A percentile compares a stretch with the other conserved stretches of the same genome.
These are phyloP conservation scores for Daubentonia madagascariensis DNA, from an alignment of 2,113 vertebrate genomes.

Conservation along the genomic window DNA sequence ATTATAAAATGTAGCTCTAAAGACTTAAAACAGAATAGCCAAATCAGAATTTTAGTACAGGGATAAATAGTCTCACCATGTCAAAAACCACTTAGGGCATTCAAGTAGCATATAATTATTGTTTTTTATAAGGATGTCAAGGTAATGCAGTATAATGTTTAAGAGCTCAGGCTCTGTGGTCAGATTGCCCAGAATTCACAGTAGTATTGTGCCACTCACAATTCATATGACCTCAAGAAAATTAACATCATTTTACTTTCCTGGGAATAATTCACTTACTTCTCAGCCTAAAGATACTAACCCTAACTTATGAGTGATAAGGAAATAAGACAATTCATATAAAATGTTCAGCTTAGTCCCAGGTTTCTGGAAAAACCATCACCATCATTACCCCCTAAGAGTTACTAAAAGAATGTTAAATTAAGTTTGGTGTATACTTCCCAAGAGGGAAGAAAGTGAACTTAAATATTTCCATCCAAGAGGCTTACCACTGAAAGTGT, in stretches of 20 bases:
- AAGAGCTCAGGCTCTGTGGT: background rate
- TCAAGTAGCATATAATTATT: background rate
- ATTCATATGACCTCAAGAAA: background rate
- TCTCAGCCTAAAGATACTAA: background rate
- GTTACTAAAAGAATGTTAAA: conserved; percentile 5
- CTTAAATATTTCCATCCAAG: conserved; percentile 18
- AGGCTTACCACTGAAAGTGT: background rate
- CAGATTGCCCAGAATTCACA: background rate
- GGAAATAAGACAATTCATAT: conserved; percentile 25
- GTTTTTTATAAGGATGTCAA: background rate
- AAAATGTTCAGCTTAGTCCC: background rate
- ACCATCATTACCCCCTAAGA: background rate
- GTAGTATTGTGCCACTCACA: background rate
- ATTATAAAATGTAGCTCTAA: background rate
- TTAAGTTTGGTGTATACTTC: background rate
- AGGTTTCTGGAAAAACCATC: background rate
- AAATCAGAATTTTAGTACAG: background rate
- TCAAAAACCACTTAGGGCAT: background rate
- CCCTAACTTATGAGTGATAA: background rate
- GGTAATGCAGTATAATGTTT: background rate
- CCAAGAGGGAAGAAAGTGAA: background rate
- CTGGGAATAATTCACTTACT: background rate
- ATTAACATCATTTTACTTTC: background rate
- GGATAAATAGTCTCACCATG: background rate
- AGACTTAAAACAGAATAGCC: background rate